These are phyloP conservation scores for Plebejus argus DNA, from an alignment of 2,888 invertebrate species.

Conservation along the genomic window DNA sequence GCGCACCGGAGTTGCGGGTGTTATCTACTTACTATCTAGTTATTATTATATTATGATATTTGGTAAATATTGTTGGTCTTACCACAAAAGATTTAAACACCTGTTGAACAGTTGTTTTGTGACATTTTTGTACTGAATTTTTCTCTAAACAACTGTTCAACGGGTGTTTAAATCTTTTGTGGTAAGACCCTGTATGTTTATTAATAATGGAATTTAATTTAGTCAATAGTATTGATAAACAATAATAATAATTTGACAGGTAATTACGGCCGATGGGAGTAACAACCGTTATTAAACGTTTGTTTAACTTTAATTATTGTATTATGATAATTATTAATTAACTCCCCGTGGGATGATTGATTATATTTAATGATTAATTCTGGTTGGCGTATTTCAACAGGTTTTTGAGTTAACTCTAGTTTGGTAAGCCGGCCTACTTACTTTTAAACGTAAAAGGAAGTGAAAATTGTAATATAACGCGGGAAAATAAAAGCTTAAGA, in stretches of 20 bases:
- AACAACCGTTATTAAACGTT: not conserved
- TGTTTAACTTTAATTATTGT: constrained; percentile 25
- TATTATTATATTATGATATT: too few relatives aligned
- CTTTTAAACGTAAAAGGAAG: not conserved
- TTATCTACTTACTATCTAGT: too few relatives aligned
- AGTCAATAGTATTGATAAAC: constrained; percentile 17
- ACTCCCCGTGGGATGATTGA: constrained; percentile 13
- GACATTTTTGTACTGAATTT: too few relatives aligned
- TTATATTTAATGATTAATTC: constrained; percentile 21
- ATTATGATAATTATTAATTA: constrained; percentile 29
- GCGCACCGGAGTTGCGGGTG: too few relatives aligned
- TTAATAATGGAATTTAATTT: not conserved
- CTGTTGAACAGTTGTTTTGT: too few relatives aligned
- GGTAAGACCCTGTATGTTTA: too few relatives aligned
- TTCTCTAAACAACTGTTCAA: too few relatives aligned
- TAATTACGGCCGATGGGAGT: constrained; percentile 23
- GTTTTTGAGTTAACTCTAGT: not conserved
- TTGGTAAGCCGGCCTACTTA: not conserved
- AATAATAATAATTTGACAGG: constrained; percentile 20
- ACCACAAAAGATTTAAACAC: too few relatives aligned
- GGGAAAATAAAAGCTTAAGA: too few relatives aligned
- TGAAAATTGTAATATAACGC: not conserved
- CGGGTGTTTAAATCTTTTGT: too few relatives aligned
- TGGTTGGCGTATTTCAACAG: not conserved
- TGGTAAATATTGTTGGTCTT: too few relatives aligned